Conservation (phyloP, 2,888 invertebrate species). For the Amaurobius ferox region DNA sequence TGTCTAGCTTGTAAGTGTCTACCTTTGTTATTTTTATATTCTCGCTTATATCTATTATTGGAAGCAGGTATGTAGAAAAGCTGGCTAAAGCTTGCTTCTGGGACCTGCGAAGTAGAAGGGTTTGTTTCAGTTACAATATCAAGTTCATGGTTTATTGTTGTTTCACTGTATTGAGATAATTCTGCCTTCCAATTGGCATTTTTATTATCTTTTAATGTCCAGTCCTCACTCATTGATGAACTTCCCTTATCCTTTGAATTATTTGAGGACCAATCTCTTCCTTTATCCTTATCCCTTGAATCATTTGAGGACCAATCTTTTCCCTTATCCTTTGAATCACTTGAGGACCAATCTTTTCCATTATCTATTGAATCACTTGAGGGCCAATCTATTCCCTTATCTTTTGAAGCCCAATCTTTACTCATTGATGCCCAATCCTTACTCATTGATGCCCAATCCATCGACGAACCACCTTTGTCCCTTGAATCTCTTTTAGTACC, state of each 20-base stretch:
- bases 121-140: conserved; percentile 20
- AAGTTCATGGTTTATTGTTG: neutral
- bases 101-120: conserved; percentile 6
- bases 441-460: neutral
- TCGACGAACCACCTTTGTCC: conserved; percentile 8
- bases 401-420: too few relatives aligned
- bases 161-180: neutral
- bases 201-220: neutral
- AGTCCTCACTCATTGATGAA: neutral
- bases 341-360: too few relatives aligned
- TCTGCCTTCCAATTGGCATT: neutral
- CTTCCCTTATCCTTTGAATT: neutral
- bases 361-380: too few relatives aligned
- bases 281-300: too few relatives aligned
- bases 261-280: too few relatives aligned
- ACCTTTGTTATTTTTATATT: neutral
- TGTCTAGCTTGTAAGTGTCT: neutral
- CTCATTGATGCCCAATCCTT: neutral
- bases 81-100: conserved; percentile 36
- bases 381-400: too few relatives aligned
- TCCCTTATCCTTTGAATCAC: too few relatives aligned
- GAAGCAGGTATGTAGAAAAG: conserved; percentile 39
- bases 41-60: conserved; percentile 25
- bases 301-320: too few relatives aligned
- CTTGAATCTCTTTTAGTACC: neutral